Percentiles rank a stretch among this genome's conserved stretches.
Conservation (phyloP, 2,888 invertebrate species). For the Andrena fulva region DNA sequence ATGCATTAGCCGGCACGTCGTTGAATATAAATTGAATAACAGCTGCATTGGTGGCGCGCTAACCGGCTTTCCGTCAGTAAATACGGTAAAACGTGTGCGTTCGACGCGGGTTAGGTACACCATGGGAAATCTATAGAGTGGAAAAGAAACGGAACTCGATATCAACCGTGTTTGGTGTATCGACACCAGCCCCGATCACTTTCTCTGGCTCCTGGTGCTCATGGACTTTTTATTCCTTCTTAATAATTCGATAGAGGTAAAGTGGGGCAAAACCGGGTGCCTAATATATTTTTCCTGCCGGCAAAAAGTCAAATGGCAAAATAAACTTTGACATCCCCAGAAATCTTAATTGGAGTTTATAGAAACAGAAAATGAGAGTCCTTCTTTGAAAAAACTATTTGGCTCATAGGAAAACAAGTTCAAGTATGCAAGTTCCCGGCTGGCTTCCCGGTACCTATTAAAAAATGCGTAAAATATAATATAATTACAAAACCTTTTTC, state of each 20-base stretch:
- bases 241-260: neutral
- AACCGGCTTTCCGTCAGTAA: conserved; percentile 59
- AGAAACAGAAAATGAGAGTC: too few species aligned
- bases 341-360: too few species aligned
- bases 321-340: too few species aligned
- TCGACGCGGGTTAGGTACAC: neutral
- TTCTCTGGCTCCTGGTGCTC: neutral
- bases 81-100: conserved; percentile 60
- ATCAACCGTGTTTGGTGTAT: conserved; percentile 39
- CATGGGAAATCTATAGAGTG: neutral
- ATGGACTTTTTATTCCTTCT: conserved; percentile 27
- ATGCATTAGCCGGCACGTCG: conserved; percentile 58
- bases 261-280: too few species aligned
- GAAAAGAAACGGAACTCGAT: conserved; percentile 5
- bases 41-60: conserved; percentile 27
- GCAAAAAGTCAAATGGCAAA: too few species aligned
- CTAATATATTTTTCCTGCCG: too few species aligned
- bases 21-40: conserved; percentile 70
- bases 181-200: neutral
- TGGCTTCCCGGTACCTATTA: too few species aligned
- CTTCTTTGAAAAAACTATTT: too few species aligned
- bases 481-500: too few species aligned
- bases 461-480: too few species aligned
- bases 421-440: too few species aligned
- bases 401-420: too few species aligned